phyloP scores from a whole-genome alignment of 2,888 invertebrate genomes.

The Plusia festucae region DNA sequence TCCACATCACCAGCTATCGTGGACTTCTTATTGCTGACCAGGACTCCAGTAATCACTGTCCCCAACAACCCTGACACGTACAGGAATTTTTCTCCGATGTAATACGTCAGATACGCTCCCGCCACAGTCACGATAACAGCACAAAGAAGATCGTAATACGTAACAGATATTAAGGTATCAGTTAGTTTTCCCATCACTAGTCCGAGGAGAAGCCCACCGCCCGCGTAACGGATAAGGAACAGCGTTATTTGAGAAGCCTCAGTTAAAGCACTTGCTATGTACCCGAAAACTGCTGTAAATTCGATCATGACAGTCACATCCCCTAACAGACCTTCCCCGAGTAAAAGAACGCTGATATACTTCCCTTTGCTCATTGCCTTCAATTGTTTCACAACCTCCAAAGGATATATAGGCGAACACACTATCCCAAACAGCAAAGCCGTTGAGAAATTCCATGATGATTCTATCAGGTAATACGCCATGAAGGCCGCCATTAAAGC shows the following conservation, averaged over 20 bases:
- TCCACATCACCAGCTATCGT: slow-evolving; percentile 82
- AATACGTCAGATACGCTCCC: slow-evolving; percentile 80
- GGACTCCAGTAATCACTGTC: slow-evolving; percentile 78
- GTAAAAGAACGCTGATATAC: slow-evolving; percentile 76
- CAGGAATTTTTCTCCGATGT: slow-evolving; percentile 81
- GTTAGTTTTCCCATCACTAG: slow-evolving; percentile 79
- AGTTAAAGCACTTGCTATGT: slow-evolving; percentile 73
- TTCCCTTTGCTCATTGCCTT: slow-evolving; percentile 81
- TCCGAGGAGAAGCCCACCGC: slow-evolving; percentile 79
- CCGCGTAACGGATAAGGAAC: slow-evolving; percentile 75
- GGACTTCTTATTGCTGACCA: slow-evolving; percentile 78
- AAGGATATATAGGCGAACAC: slow-evolving; percentile 82
- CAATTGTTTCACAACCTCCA: slow-evolving; percentile 79
- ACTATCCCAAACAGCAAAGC: slow-evolving; percentile 79
- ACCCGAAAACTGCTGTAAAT: slow-evolving; percentile 79
- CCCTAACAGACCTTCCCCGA: slow-evolving; percentile 82
- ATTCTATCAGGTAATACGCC: slow-evolving; percentile 79
- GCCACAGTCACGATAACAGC: slow-evolving; percentile 78
- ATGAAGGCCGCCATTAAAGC: slow-evolving; percentile 78
- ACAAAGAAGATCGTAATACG: slow-evolving; percentile 79
- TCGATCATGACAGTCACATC: slow-evolving; percentile 83
- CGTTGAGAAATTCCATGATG: slow-evolving; percentile 76
- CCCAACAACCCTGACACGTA: slow-evolving; percentile 82
- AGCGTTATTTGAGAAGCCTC: slow-evolving; percentile 74
- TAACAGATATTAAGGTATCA: slow-evolving; percentile 73